phyloP scores from a whole-genome alignment of 2,888 invertebrate species.

The Frankliniella fusca region DNA sequence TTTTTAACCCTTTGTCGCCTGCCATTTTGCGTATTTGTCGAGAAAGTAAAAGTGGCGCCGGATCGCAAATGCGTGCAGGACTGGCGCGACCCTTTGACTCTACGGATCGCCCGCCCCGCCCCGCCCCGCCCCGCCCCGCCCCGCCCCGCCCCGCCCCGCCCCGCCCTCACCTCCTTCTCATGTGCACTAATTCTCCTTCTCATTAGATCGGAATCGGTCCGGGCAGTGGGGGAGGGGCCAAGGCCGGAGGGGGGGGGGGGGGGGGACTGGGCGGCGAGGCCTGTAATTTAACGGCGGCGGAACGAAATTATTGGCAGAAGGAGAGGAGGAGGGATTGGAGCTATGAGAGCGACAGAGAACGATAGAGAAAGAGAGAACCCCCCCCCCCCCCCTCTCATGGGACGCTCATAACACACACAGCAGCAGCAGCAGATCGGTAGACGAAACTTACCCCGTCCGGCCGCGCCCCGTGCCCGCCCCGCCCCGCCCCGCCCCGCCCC shows the following conservation, averaged over 20 bases:
- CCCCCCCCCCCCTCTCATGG: neutral
- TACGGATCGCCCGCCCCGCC: too few relatives aligned
- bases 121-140: neutral
- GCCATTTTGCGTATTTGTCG: neutral
- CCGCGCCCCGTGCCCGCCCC: neutral
- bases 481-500: neutral
- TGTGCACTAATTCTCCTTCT: neutral
- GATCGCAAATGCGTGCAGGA: neutral
- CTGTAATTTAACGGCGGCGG: constrained; percentile 13
- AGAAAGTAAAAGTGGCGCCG: neutral
- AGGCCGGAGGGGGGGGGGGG: neutral
- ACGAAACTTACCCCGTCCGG: neutral
- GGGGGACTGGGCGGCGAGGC: neutral
- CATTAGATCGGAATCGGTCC: neutral
- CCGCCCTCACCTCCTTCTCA: neutral
- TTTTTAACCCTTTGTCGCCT: neutral
- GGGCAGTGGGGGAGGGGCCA: neutral
- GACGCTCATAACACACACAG: neutral
- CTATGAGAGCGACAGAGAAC: neutral
- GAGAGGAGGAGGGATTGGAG: neutral
- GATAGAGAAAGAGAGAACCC: neutral
- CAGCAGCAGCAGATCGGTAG: neutral
- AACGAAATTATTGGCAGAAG: neutral
- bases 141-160: neutral
- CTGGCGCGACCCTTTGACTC: neutral